Base-by-base conservation (phyloP, 2,888 invertebrate species). In the Nymphalis c-album region DNA sequence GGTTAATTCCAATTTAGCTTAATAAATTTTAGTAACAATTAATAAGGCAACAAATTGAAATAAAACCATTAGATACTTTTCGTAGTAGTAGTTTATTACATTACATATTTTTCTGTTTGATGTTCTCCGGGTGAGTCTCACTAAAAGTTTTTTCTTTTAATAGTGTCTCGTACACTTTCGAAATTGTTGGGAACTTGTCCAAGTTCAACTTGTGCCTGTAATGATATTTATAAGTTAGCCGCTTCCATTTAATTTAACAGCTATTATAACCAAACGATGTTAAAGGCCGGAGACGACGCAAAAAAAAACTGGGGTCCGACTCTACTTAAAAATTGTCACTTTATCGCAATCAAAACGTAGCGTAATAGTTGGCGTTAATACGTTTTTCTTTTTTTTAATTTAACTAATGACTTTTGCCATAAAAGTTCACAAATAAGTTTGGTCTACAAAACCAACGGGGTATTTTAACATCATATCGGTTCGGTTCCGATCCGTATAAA, bases 121-220 rank as follows among this genome's bases (percentile, higher is more conserved):
- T 65, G 6, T 71, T 77, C 63, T 77, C 73, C 0, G 91, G 91
- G 70, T 90, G 91, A 16, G 90, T 90, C 68, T 82, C 77, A 63
- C 78, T 74, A 71, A 92, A 87, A 20, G 85, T 63, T 64, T 85
- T 75, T 74, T 90, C 85, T 55, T 85, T 80, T 58, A 87, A 72
- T 66, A 93, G 78, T 31, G 75, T 79, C 48, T 84, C 77, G 76
- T 86, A 90, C 3, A 92, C 73, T 73, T 78, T 85, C 16, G 78
- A 77, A 45, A 90, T 74, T 17, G 79, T 87, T 18, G 87, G 85
- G 71, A 85, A 90, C 63, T 84, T 82, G 55, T 69, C 74, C 47
- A 88, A 74, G 69, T 84, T 83, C 68, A 91, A 68, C 60, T 82
- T 76, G 70, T 83, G 80, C 69, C 92, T 92, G 86, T 46, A 86